Base-by-base conservation (phyloP, 2,113 vertebrate species). In the Pelecanus crispus region DNA sequence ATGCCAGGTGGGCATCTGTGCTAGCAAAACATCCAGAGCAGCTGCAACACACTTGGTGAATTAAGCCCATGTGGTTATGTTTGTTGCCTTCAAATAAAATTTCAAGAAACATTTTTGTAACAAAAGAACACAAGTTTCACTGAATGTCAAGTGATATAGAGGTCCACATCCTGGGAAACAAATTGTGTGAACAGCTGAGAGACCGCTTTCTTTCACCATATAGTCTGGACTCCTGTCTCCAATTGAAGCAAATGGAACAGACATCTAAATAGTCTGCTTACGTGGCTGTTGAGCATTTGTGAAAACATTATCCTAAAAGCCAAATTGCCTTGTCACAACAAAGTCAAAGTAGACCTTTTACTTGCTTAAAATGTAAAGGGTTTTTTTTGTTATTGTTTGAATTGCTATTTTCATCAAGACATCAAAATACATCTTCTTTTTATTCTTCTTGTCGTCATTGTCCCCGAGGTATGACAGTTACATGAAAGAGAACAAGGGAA, bases 401-500 rank as follows among this genome's bases (percentile, higher is more conserved):
- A 45, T 45, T 72, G 40, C 21, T 82, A 50, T 80, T 87, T 88
- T 75, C 61, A 88, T 70, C 49, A 93, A 38, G 29, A 72, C 20
- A 78, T 78, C 52, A 97, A 92, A 94, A 86, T 36, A 58, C 3
- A 34, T 86, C 94, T 91, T 84, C 25, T 94, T 91, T 82, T 70
- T 29, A 53, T 87, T 97, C 45, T 90, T 88, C n/a, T 66, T 67
- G 5, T 53, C 62, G 40, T 21, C 21, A 9, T n/a, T 81, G 58
- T 80, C 68, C 49, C 61, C 2, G 2, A 52, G 17, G 25, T 61
- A 65, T 38, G 56, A 85, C 78, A 95, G 42, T 65, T 91, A 63
- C 65, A 71, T 61, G 71, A 91, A 96, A 95, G 63, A 82, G 21
- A 96, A 44, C 81, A 92, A 70, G n/a, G 52, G 44, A 77, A 73